Conservation (phyloP, 2,113 vertebrate genomes). For the Phaethon lepturus region DNA sequence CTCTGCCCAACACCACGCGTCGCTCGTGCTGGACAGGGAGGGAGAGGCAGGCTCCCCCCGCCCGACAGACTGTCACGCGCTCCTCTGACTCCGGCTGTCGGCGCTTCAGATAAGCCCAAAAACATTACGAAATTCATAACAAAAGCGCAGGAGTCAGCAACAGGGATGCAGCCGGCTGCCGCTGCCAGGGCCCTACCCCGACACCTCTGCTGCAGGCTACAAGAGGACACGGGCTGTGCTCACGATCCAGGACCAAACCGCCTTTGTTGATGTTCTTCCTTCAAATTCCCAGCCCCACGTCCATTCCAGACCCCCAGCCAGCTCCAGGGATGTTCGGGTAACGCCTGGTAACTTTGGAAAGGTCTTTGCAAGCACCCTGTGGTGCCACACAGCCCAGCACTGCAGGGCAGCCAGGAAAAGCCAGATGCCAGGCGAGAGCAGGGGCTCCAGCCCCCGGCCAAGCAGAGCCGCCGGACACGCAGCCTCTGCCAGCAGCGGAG, state of each 20-base stretch:
- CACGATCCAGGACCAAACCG: fast-evolving
- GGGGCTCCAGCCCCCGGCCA: fast-evolving
- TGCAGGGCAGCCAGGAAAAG: not conserved
- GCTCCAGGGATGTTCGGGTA: not conserved
- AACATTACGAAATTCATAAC: not conserved
- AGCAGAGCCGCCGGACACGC: fast-evolving
- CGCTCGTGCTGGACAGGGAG: fast-evolving
- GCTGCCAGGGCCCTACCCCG: not conserved
- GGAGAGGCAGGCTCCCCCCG: not conserved
- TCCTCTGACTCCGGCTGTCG: not conserved
- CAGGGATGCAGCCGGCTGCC: not conserved
- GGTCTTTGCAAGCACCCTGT: not conserved
- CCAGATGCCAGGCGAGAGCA: fast-evolving
- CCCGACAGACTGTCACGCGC: not conserved
- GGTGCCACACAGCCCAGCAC: fast-evolving
- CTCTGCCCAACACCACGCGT: not conserved
- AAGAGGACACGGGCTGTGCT: not conserved
- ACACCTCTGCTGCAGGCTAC: not conserved
- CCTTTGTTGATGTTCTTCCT: not conserved
- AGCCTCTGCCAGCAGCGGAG: not conserved
- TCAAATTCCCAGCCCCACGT: not conserved
- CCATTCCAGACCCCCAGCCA: not conserved
- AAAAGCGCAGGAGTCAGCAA: constrained; percentile 38
- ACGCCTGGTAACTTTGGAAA: not conserved
- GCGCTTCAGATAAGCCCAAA: not conserved